These are phyloP conservation scores for Harpagoxenus sublaevis DNA, from an alignment of 2,888 invertebrate genomes.

Conservation along the genomic window DNA sequence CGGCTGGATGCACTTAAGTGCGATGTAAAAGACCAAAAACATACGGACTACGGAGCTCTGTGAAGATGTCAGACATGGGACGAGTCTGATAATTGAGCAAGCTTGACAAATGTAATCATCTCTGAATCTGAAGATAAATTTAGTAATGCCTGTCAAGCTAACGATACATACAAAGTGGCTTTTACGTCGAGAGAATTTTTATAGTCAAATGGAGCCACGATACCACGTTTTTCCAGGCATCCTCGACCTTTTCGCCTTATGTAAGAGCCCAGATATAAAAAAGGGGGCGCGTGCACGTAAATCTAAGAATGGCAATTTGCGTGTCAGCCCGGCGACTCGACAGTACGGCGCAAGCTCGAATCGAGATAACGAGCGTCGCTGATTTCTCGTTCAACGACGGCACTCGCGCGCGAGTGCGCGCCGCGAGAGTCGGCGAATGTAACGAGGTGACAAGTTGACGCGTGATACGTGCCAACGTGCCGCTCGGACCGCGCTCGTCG, in stretches of 20 bases:
- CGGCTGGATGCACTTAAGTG: neutral
- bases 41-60: too few relatives aligned
- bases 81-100: too few relatives aligned
- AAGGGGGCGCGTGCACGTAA: slow-evolving; percentile 30
- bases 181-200: neutral
- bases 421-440: neutral
- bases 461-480: slow-evolving; percentile 69
- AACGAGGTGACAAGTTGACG: slow-evolving; percentile 74
- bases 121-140: neutral
- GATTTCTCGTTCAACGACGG: slow-evolving; percentile 26
- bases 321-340: slow-evolving; percentile 29
- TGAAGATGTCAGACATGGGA: neutral
- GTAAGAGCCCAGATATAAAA: neutral
- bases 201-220: neutral
- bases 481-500: slow-evolving; percentile 37
- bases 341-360: slow-evolving; percentile 26
- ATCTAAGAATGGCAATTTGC: slow-evolving; percentile 39
- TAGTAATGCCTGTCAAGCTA: neutral
- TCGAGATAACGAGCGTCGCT: slow-evolving; percentile 49
- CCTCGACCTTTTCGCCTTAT: slow-evolving; percentile 18
- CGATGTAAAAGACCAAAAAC: neutral
- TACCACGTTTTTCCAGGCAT: neutral
- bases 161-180: neutral
- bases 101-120: neutral
- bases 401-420: neutral